Base-by-base conservation (phyloP, 2,797 vertebrate species). In the Anisognathus igniventris region DNA sequence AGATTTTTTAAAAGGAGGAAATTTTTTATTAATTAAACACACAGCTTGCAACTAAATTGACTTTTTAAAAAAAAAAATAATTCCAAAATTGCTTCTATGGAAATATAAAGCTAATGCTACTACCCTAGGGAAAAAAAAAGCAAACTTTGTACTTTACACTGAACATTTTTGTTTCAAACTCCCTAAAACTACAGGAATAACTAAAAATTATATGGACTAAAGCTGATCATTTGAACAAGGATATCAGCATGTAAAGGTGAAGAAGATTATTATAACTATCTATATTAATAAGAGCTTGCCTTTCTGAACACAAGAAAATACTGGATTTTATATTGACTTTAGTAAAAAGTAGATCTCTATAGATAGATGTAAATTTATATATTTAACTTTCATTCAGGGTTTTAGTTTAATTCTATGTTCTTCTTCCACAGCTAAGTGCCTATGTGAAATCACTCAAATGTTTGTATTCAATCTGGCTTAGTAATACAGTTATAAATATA, bases 401-500 rank as follows among this genome's bases (percentile, higher is more conserved):
- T 93, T 27, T 5, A 19, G 19, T 66, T 80, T 77, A 57, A 51
- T 79, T 74, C 85, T 79, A 3, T 20, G n/a, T 44, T 80, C 77
- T 83, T 40, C 53, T 73, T 85, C 35, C 45, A 22, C 27, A 77
- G 40, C 37, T 77, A 71, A 50, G 39, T 17, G 23, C 48, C 58
- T 84, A 25, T 5, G 5, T 62, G 81, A 91, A 93, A 61, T 89
- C 77, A 79, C 53, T 83, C 39, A 58, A 51, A 90, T 73, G 58
- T 87, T 88, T 87, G 37, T 33, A 68, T 58, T 73, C 10, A 9
- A 78, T 39, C 44, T 65, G n/a, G 27, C 24, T 39, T 71, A 86
- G 91, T 70, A 95, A 91, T 74, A 28, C 8, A 57, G n/a, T 68
- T 90, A 80, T 56, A 96, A 92, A 90, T 58, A 89, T 33, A 86